These are phyloP conservation scores for Philereme vetulata DNA, from an alignment of 2,888 invertebrate species.

Conservation along the genomic window DNA sequence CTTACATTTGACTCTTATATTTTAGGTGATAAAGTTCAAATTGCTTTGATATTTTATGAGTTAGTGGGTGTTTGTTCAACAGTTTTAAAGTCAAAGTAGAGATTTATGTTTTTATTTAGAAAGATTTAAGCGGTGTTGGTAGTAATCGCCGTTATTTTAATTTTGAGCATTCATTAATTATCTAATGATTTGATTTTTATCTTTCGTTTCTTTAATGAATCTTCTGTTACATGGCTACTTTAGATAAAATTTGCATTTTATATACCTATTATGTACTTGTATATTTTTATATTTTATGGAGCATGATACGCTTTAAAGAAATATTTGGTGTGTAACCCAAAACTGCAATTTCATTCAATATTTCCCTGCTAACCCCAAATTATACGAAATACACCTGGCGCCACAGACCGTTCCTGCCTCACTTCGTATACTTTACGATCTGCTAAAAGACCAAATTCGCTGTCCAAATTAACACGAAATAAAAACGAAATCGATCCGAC, in stretches of 20 bases:
- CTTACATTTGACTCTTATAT: slow-evolving; percentile 44
- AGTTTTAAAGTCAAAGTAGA: slow-evolving; percentile 70
- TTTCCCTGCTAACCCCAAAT: slow-evolving; percentile 41
- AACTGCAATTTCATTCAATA: slow-evolving; percentile 41
- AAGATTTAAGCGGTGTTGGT: slow-evolving; percentile 77
- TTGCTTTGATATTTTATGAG: slow-evolving; percentile 46
- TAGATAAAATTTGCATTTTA: no score
- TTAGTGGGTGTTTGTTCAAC: slow-evolving; percentile 80
- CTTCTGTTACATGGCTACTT: neutral
- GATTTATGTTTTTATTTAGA: slow-evolving; percentile 83
- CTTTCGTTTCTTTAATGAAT: neutral
- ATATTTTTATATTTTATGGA: no score
- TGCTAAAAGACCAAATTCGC: slow-evolving; percentile 83
- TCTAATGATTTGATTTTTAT: slow-evolving; percentile 46
- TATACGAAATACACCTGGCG: slow-evolving; percentile 68
- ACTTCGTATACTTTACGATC: slow-evolving; percentile 80
- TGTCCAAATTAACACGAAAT: slow-evolving; percentile 84
- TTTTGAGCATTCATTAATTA: slow-evolving; percentile 70
- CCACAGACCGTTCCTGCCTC: slow-evolving; percentile 51
- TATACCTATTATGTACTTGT: no score
- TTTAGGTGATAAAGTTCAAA: slow-evolving; percentile 52
- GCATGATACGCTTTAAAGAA: neutral
- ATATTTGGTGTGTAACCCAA: slow-evolving; percentile 4
- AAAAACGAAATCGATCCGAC: slow-evolving; percentile 79
- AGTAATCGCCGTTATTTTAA: slow-evolving; percentile 79